Evolutionary conservation across 2,113 vertebrate species (phyloP), one percentile per base, ranked within the genome.

Genomic region (Aepyceros melampus): DNA sequence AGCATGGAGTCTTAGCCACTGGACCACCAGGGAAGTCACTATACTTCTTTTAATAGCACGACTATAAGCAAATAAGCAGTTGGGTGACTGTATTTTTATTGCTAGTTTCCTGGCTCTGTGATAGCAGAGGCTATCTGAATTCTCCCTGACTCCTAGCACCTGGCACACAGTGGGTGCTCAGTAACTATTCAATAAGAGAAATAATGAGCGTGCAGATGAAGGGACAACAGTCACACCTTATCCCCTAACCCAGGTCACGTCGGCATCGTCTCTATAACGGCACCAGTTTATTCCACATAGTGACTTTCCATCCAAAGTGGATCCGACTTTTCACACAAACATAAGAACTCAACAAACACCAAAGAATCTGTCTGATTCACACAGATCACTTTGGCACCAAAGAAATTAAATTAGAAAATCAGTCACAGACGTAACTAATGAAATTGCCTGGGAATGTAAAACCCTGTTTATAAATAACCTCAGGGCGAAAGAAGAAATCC

Each of bases 231-330:
- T 33, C n/a, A 21, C 25, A 3, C 2, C 51, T 33, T 6, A 4
- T 2, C 78, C 27, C 21, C 78, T 11, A 36, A 27, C 56, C n/a
- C 25, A 36, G 31, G 2, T 5, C 90, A 49, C 11, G 0, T 27
- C 9, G 36, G 11, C 19, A 1, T 15, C 74, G 49, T n/a, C 78
- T 49, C 56, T 21, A 0, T 11, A 10, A 12, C 0, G 15, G 45
- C 1, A 2, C 47, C 6, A 1, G 23, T 12, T 62, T 31, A 27
- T 5, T 15, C 31, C 17, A 40, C 8, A 2, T 0, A 40, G 14
- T 10, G 25, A 19, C 9, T 64, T 79, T 83, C 82, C 29, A 5
- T 19, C 33, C n/a, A 58, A 56, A 96, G 55, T 4, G 16, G 33
- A 53, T 3, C 14, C 1, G 5, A 15, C 31, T 55, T 60, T 56